Evolutionary conservation across 2,797 vertebrate genomes (phyloP), one percentile per base, ranked within the genome.

Genomic region (Chrysocyon brachyurus): DNA sequence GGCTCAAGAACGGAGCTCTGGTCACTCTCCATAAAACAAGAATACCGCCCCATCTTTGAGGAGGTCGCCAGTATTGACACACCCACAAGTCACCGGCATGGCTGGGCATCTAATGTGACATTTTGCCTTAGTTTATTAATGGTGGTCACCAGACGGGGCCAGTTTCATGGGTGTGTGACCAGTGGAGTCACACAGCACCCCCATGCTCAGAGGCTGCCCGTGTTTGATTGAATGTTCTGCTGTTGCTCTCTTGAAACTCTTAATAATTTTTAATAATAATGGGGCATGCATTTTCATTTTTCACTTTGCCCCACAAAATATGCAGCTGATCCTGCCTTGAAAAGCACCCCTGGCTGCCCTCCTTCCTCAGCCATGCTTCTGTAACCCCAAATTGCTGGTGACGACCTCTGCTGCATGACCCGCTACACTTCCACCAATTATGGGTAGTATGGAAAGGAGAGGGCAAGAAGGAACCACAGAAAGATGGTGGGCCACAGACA

Each of bases 71-170:
- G 16, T 9, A 1, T 54, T 9, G 56, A 24, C 14, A 15, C 33
- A 1, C 3, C 21, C 6, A 2, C 73, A 1, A 0, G 11, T 52
- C 40, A 15, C 52, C 5, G 3, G 75, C 26, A 70, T 17, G 0
- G 2, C 28, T 17, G 87, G 54, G 85, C 15, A 2, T 7, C 16
- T 10, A 8, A 4, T 61, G 52, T 5, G 16, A 12, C 10, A 3
- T 57, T 26, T 28, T 31, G 31, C 6, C 6, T 5, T 49, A 14
- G 64, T 73, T 57, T 15, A 72, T 49, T 49, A 61, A 40, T 36
- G 4, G 4, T 54, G 85, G 56, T 26, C n/a, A 15, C 61, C 63
- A 46, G 63, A 52, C 12, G 3, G 63, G 49, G 54, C 19, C 33
- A 6, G 40, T 36, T 49, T 63, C 15, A 2, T 19, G 40, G 85